Base-by-base conservation (phyloP, 2,888 invertebrate genomes). In the Psylliodes chrysocephalus region DNA sequence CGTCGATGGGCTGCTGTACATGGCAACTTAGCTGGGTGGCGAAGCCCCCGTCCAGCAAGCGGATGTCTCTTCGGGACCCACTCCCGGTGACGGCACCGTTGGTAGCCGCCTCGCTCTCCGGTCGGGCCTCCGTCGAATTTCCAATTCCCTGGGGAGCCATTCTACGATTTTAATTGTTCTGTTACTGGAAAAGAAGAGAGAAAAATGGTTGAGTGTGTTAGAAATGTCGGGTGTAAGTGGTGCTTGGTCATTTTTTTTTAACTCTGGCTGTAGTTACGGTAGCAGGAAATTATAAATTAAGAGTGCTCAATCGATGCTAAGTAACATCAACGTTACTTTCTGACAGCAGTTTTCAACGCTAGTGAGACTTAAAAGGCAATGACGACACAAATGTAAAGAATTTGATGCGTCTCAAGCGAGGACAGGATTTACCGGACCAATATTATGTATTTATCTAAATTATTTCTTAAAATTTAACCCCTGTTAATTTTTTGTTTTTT, bases 11-110 rank as follows among this genome's bases (percentile, higher is more conserved):
- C 70, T 89, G 87, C 0, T 89, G 88, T 15, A 92, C 90, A 80
- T 92, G 90, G 52, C 89, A 89, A 1, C 90, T 89, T 71, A 94
- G 85, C 81, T 94, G 94, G 6, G 93, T 90, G 8, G 92, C 91
- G 81, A 94, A 93, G 2, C 94, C 94, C 0, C 94, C 94, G 71
- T 89, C 89, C 42, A 88, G 69, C n/a, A 88, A 78, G 19, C 80
- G 82, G 71, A 79, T 75, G 40, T 75, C 68, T 55, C 67, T 68
- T 12, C 55, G 19, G 8, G 49, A 6, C 30, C 14, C 12, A 7
- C 17, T 28, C 3, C 14, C 42, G 17, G 18, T 49, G 7, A 44
- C 22, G 3, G 51, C 22, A 25, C 47, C 49, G 28, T 25, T 28
- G 56, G 10, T 56, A n/a, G n/a, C n/a, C 28, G 47, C 42, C 12